phyloP scores from a whole-genome alignment of 1,140 invertebrate species.

The Oncopeltus fasciatus region DNA sequence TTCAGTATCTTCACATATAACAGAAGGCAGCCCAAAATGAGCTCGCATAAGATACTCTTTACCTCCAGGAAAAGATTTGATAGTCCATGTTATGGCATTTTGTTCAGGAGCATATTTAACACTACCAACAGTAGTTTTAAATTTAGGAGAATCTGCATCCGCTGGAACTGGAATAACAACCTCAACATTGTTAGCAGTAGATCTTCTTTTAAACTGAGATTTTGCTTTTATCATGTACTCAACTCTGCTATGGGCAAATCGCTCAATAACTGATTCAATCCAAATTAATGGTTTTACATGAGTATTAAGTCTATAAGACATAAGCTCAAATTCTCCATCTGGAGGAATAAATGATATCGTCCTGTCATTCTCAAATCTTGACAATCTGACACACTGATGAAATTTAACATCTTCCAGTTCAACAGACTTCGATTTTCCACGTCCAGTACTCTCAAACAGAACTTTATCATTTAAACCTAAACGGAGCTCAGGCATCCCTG shows the following conservation, averaged over 20 bases:
- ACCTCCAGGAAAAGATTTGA: conserved; percentile 97
- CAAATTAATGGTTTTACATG: conserved; percentile 93
- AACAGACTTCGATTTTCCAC: conserved; percentile 96
- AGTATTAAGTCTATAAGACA: conserved; percentile 47
- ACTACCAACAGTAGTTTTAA: conserved; percentile 95
- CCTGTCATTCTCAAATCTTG: conserved; percentile 94
- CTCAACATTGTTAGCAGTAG: conserved; percentile 98
- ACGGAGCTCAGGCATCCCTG: conserved; percentile 99
- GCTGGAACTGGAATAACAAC: conserved; percentile 96
- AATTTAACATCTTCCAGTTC: conserved; percentile 99
- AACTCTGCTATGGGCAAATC: conserved; percentile 93
- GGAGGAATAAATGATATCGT: conserved; percentile 98
- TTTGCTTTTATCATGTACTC: conserved; percentile 99
- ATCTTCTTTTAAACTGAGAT: conserved; percentile 95
- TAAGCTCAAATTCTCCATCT: conserved; percentile 99
- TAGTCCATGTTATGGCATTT: conserved; percentile 97
- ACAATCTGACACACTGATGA: conserved; percentile 96
- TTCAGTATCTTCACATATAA: conserved; percentile 87
- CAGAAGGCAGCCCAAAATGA: conserved; percentile 96
- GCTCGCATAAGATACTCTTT: conserved; percentile 99
- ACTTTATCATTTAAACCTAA: conserved; percentile 98
- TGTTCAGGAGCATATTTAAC: conserved; percentile 96
- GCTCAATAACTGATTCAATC: conserved; percentile 98
- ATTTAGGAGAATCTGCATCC: conserved; percentile 97
- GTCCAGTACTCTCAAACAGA: conserved; percentile 91